Base-by-base conservation (phyloP, 2,797 vertebrate genomes). In the Ciconia nigra region DNA sequence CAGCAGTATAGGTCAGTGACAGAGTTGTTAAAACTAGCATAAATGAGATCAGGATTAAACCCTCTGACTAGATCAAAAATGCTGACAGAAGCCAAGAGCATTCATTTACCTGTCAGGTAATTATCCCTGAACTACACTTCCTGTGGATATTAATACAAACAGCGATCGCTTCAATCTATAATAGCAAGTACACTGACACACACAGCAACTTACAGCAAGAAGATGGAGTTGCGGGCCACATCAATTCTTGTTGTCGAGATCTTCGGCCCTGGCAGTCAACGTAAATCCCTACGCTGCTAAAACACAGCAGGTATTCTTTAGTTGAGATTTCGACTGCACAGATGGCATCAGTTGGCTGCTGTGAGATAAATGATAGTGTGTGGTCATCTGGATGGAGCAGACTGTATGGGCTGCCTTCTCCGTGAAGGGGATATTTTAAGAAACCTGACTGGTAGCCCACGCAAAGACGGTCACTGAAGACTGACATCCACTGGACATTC, bases 291-390 rank as follows among this genome's bases (percentile, higher is more conserved):
- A 99, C 99, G 98, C 98, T 98, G 98, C 98, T 99, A 99, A 99
- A 99, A 98, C 99, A 99, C 98, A 99, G 98, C 98, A 99, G 98
- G 95, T 99, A 99, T 97, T 99, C 99, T 97, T 99, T 99, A 98
- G 97, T 98, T 96, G 99, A 99, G 95, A 99, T 99, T 98, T 99
- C 99, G 90, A 99, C 99, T 4, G 99, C 99, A 4, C 99, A 99
- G 87, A 99, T 98, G 66, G 99, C 98, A 6, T 99, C 99, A 95
- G 99, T 98, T 79, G 97, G 97, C 92, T 99, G 98, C 95, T 99
- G 99, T 33, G 98, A 97, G 97, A 99, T 98, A 98, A 99, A 99
- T 14, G 99, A 99, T 67, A 99, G 98, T 3, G 99, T 99, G 98
- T 99, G 99, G 98, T 99, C 99, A 66, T 99, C 99, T 0, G 98